Evolutionary conservation across 2,113 vertebrate species (phyloP), one percentile per base, ranked within the genome.

Genomic region (Bufo gargarizans): DNA sequence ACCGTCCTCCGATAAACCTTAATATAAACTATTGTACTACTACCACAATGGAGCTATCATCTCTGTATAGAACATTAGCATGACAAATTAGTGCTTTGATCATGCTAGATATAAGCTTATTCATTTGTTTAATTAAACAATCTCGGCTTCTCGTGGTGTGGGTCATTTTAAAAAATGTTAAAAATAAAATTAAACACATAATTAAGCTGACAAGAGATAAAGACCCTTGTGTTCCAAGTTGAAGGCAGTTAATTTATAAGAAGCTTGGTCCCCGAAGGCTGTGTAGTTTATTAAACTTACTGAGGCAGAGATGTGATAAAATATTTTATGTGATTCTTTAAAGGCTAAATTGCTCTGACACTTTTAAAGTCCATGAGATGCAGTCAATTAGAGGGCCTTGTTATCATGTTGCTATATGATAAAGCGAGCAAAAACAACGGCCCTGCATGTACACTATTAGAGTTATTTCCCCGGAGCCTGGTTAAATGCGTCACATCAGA

Each of bases 131-230:
- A 97, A 98, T 99, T 98, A 97, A 97, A 97, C 94, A 96, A 95
- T 94, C 91, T 94, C 95, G 95, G 93, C 92, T 96, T 91, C 88
- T 95, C 47, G 90, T 95, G 93, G 95, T 93, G 92, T 95, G 94
- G 96, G 96, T 97, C 95, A 96, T 97, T 97, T 96, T 93, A 93
- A 94, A 95, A 96, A 97, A 95, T 95, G 94, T 95, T 96, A 95
- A 96, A 98, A 98, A 97, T 97, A 97, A 97, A 97, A 97, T 98
- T 97, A 98, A 97, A 95, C 93, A 97, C 94, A 95, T 97, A 98
- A 98, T 99, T 99, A 98, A 97, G 94, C 95, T 94, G 95, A 95
- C 92, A 94, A 94, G 94, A 96, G 96, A 97, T 98, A 98, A 98
- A 97, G 93, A 96, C 92, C 95, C 95, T 95, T 95, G 94, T 93